Percentiles rank a stretch among this genome's conserved stretches.
These are phyloP conservation scores for Mesorhabditis spiculigera DNA, from an alignment of 2,888 invertebrate genomes.

Conservation along the genomic window DNA sequence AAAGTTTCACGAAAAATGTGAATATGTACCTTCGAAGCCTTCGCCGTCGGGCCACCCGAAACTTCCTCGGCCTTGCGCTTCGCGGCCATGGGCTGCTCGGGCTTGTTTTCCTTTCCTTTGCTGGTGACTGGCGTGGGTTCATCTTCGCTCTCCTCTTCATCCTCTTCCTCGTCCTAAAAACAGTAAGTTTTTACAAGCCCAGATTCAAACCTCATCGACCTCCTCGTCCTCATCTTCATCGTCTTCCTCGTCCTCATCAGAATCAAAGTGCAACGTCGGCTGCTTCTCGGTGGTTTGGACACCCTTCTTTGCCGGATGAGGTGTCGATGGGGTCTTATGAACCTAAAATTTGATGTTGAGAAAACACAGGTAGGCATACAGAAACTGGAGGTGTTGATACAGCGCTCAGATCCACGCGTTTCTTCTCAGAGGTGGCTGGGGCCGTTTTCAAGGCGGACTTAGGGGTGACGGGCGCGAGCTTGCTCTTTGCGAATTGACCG, in stretches of 20 bases:
- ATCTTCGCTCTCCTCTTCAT: slow-evolving; percentile 11
- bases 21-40: slow-evolving; percentile 10
- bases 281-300: slow-evolving; percentile 17
- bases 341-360: slow-evolving; percentile 11
- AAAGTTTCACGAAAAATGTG: background rate
- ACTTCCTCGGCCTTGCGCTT: slow-evolving; percentile 29
- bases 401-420: slow-evolving; percentile 31
- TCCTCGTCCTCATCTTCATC: slow-evolving; percentile 15
- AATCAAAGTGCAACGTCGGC: slow-evolving; percentile 28
- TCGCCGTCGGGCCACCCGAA: slow-evolving; percentile 11
- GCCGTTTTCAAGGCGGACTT: slow-evolving; percentile 26
- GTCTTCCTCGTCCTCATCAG: slow-evolving; percentile 26
- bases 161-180: slow-evolving; percentile 17
- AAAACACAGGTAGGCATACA: slow-evolving; percentile 12
- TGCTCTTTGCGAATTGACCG: background rate
- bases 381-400: slow-evolving; percentile 34
- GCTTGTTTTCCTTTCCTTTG: too few species aligned
- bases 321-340: slow-evolving; percentile 37
- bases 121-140: background rate
- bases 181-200: background rate
- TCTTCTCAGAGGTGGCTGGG: slow-evolving; percentile 22
- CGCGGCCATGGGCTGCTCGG: slow-evolving; percentile 10
- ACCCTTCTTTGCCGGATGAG: slow-evolving; percentile 30
- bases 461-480: slow-evolving; percentile 16
- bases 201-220: slow-evolving; percentile 9